Evolutionary conservation across 2,113 vertebrate genomes (phyloP).

Genomic region (Oenanthe melanoleuca): DNA sequence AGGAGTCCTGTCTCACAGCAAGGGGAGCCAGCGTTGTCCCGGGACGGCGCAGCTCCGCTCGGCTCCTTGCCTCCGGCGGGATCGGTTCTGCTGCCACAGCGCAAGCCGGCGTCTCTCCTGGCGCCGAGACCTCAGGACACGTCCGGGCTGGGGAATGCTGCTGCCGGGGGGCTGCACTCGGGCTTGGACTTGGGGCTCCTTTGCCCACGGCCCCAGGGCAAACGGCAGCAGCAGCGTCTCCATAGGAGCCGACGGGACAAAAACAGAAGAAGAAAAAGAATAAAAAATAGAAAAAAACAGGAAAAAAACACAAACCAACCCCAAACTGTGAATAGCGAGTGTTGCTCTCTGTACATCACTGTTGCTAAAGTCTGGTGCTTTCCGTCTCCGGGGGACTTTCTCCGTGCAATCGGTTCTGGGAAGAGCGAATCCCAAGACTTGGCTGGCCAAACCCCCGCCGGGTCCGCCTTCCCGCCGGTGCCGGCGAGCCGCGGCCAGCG

Average conservation of each 20-base stretch:
- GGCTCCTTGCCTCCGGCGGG: not conserved
- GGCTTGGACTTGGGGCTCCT: not conserved
- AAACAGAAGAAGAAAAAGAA: not conserved
- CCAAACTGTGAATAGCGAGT: slow-evolving; percentile 78
- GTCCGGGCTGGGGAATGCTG: not conserved
- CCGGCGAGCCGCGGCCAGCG: not conserved
- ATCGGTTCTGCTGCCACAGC: not conserved
- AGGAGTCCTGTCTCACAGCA: not conserved
- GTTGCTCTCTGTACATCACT: slow-evolving; percentile 54
- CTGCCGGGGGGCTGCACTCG: not conserved
- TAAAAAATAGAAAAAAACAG: not conserved
- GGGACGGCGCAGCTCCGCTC: rapidly evolving
- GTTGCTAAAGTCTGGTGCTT: slow-evolving; percentile 76
- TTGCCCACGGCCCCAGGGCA: not conserved
- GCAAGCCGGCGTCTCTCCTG: not conserved
- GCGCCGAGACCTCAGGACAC: slow-evolving; percentile 48
- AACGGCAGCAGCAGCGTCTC: not conserved
- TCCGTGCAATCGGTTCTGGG: slow-evolving; percentile 42
- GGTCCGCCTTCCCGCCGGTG: not conserved
- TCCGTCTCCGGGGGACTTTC: slow-evolving; percentile 53
- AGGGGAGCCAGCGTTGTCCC: not conserved
- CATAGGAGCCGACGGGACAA: slow-evolving; percentile 37
- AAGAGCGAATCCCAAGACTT: slow-evolving; percentile 55
- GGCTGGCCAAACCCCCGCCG: not conserved
- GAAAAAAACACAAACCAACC: slow-evolving; percentile 62